Evolutionary conservation across 2,888 invertebrate genomes (phyloP).

Genomic region (Idaea aversata): DNA sequence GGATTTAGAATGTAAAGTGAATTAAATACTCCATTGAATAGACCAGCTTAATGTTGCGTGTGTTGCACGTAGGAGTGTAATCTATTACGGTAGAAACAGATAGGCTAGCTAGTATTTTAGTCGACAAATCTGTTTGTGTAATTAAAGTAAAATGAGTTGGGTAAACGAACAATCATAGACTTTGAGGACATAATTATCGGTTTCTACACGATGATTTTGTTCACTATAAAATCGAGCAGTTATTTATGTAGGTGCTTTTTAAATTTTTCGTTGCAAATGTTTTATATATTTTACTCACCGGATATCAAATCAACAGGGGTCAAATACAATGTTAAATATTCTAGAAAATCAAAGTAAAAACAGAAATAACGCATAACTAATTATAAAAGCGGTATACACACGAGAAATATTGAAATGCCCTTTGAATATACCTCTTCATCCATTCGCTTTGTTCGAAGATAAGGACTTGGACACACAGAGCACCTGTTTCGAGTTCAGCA

Average conservation of each 20-base stretch:
- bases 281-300: no score
- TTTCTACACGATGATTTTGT: no score
- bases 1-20: constrained; percentile 29
- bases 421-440: constrained; percentile 54
- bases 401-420: constrained; percentile 29
- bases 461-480: constrained; percentile 63
- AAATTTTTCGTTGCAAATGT: no score
- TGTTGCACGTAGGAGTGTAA: constrained; percentile 11
- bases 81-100: not conserved
- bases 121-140: no score
- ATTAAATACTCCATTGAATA: constrained; percentile 26
- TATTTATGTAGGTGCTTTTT: no score
- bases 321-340: not conserved
- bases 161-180: no score
- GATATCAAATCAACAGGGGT: not conserved
- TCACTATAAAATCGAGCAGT: no score
- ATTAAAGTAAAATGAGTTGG: no score
- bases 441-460: constrained; percentile 58
- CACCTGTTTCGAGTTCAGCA: constrained; percentile 66
- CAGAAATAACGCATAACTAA: not conserved
- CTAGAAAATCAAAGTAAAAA: constrained; percentile 14
- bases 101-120: not conserved
- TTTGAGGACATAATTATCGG: no score
- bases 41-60: constrained; percentile 26
- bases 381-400: constrained; percentile 28